These are phyloP conservation scores for Neoscelio sp. DNA, from an alignment of 2,888 invertebrate species.

Conservation along the genomic window DNA sequence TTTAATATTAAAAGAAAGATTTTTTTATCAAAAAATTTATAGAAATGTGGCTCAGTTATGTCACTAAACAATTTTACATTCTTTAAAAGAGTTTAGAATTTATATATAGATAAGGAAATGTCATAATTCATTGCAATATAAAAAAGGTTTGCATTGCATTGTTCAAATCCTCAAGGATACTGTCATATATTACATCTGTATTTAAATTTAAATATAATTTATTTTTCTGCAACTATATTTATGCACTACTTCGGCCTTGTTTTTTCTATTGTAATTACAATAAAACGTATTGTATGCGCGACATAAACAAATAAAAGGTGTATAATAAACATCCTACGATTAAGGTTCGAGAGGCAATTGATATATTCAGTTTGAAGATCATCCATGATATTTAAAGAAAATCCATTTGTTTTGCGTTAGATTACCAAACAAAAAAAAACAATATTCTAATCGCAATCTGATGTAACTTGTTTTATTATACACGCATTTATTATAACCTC, in stretches of 20 bases:
- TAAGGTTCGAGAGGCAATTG: too few relatives aligned
- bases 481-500: too few relatives aligned
- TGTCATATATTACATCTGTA: conserved; percentile 14
- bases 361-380: not conserved
- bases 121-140: conserved; percentile 24
- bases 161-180: conserved; percentile 61
- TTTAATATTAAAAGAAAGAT: too few relatives aligned
- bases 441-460: too few relatives aligned
- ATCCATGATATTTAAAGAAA: conserved; percentile 2
- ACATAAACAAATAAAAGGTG: conserved; percentile 28
- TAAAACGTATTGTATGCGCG: conserved; percentile 35
- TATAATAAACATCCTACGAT: conserved; percentile 13
- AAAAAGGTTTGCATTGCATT: conserved; percentile 62
- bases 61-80: not conserved
- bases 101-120: conserved; percentile 46
- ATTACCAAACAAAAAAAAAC: too few relatives aligned
- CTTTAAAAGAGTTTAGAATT: conserved; percentile 17
- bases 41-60: too few relatives aligned
- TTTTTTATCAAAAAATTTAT: too few relatives aligned
- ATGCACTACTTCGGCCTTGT: conserved; percentile 59
- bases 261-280: conserved; percentile 57
- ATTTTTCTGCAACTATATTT: conserved; percentile 60
- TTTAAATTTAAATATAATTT: conserved; percentile 59
- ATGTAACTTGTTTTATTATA: too few relatives aligned
- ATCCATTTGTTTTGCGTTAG: too few relatives aligned